Evolutionary conservation across 2,888 invertebrate species (phyloP), one percentile per base, ranked within the genome.

Genomic region (Acrobasis suavella): DNA sequence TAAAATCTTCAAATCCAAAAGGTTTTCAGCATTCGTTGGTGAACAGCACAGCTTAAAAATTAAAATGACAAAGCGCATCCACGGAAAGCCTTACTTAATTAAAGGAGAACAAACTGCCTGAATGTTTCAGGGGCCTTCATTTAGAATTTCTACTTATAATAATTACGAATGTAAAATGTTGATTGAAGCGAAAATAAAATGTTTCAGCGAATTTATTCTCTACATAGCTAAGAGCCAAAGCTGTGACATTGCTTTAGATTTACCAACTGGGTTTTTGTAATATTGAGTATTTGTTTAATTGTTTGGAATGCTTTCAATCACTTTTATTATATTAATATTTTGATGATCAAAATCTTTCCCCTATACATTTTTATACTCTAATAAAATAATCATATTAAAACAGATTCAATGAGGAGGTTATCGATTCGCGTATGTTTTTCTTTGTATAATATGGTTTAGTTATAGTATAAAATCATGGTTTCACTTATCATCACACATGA

Each of bases 121-220:
- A 55, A 55, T 55, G 39, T 55, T 55, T 39, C 17, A 55, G 10
- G 39, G n/a, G 39, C 55, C 55, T 55, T 39, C 39, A 55, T 55
- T 55, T 39, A 16, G 17, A 39, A 39, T 55, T 54, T 38, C 39
- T 55, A 6, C 46, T 46, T 55, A 39, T 39, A 55, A 17, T 50
- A 50, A 50, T 50, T 15, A 49, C 39, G 14, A 58, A 58, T 46
- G 46, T 58, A 14, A 50, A 59, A 50, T 49, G 58, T 50, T 59
- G 50, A 59, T 50, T 59, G 50, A 59, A 59, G 58, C 12, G 50
- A 59, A 59, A 37, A 59, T 32, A 42, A 46, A 58, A 49, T 46
- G 32, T 46, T 32, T 46, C 49, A n/a, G 17, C n/a, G 49, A 0
- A 8, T 46, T n/a, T 17, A 46, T 46, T 58, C 8, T 32, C 22